Evolutionary conservation across 1,140 invertebrate genomes (phyloP), one percentile per base, ranked within the genome.

Genomic region (Drosophila bifasciata): DNA sequence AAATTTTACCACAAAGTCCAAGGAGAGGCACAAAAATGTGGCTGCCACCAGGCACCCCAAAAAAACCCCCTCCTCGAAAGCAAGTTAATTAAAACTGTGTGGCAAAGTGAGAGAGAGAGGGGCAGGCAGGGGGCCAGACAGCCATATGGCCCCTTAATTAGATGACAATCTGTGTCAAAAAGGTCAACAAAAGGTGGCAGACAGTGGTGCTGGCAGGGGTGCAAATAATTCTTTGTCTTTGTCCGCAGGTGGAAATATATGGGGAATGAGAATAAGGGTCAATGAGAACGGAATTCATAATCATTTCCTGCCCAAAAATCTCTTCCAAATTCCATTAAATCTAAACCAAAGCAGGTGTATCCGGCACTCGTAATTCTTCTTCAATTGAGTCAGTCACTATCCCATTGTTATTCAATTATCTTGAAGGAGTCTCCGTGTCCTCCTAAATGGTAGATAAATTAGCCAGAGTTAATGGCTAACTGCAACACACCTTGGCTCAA

Each of bases 1-100:
- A 75, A 75, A 75, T 75, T 55, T 75, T 49, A 67, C 70, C 72
- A 74, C 72, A 74, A 75, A 75, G 61, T 75, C 70, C 70, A 45
- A 46, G 46, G 49, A 50, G 46, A 63, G 39, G 58, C 45, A 4
- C 71, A 60, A 59, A 74, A 64, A 28, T 36, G 23, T 63, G 17
- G 5, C 25, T 17, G 4, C 44, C 9, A 40, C 9, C 9, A 9
- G 28, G 28, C 9, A 3, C 28, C 0, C 28, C 32, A 56, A 51
- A 44, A 36, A 36, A 44, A 13, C 28, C 32, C 43, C 40, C 28
- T 19, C 43, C 40, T 39, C 36, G 5, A 28, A 51, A 39, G 62
- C 62, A 60, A 68, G 75, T 76, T 76, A 76, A 76, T 76, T 75
- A 76, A 76, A 73, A 75, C 23, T 44, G 41, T 40, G 7, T 40